phyloP scores from a whole-genome alignment of 2,888 invertebrate species.

The Nipponacmea schrenckii region DNA sequence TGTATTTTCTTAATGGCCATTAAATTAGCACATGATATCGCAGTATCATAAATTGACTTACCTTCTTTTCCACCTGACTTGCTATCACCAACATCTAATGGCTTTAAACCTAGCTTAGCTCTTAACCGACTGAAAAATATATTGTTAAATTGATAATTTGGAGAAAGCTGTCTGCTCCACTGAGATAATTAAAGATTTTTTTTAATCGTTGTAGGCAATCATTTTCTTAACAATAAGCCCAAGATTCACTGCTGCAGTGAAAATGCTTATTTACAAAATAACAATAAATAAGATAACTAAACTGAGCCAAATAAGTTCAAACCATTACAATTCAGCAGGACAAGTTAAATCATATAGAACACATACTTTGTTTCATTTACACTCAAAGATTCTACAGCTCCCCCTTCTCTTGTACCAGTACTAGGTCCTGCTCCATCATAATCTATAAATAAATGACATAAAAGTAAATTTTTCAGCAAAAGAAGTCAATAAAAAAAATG shows the following conservation, averaged over 20 bases:
- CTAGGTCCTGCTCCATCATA: too few relatives aligned
- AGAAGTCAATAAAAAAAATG: too few relatives aligned
- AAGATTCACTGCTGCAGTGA: too few relatives aligned
- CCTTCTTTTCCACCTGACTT: background rate
- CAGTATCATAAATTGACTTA: too few relatives aligned
- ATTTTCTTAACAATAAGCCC: background rate
- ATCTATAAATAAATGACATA: too few relatives aligned
- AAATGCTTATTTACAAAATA: too few relatives aligned
- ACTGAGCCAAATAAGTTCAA: background rate
- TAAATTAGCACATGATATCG: too few relatives aligned
- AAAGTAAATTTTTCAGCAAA: too few relatives aligned
- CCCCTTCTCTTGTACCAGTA: background rate
- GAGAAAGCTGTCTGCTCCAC: too few relatives aligned
- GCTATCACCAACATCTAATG: conserved; percentile 75
- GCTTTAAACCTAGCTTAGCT: conserved; percentile 92
- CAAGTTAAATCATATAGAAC: background rate
- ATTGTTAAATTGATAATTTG: too few relatives aligned
- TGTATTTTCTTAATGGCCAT: too few relatives aligned
- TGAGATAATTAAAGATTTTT: background rate
- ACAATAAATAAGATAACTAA: too few relatives aligned
- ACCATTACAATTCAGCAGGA: background rate
- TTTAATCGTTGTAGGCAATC: background rate
- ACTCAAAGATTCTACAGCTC: conserved; percentile 45
- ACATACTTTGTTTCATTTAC: conserved; percentile 62
- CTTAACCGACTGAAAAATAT: conserved; percentile 79